Conservation (phyloP, 2,797 vertebrate species). For the Rhodeus uyekii region DNA sequence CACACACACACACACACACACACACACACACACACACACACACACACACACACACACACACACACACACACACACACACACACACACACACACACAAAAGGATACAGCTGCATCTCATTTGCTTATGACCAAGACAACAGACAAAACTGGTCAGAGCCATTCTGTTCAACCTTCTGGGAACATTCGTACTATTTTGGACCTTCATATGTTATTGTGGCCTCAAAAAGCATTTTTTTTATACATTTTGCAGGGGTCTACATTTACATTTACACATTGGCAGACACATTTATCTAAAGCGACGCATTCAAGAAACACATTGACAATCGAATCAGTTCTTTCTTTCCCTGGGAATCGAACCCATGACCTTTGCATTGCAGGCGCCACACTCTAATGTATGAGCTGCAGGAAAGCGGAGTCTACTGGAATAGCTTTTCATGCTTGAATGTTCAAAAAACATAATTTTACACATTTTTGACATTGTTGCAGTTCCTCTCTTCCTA, state of each 20-base stretch:
- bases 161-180: neutral
- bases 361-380: no score
- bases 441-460: neutral
- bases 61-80: conserved; percentile 62
- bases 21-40: conserved; percentile 62
- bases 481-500: neutral
- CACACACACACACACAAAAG: conserved; percentile 45
- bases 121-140: neutral
- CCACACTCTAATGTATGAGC: no score
- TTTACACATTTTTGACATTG: neutral
- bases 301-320: no score
- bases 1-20: conserved; percentile 44
- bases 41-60: conserved; percentile 45
- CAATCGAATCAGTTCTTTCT: no score
- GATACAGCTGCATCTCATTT: conserved; percentile 14
- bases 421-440: neutral
- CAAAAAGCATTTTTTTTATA: no score
- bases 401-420: no score
- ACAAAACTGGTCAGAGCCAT: neutral
- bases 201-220: neutral
- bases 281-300: no score
- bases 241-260: no score
- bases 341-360: no score
- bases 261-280: no score
- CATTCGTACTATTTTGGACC: neutral